phyloP scores from a whole-genome alignment of 2,888 invertebrate genomes.

The Drosophila hamatofila region DNA sequence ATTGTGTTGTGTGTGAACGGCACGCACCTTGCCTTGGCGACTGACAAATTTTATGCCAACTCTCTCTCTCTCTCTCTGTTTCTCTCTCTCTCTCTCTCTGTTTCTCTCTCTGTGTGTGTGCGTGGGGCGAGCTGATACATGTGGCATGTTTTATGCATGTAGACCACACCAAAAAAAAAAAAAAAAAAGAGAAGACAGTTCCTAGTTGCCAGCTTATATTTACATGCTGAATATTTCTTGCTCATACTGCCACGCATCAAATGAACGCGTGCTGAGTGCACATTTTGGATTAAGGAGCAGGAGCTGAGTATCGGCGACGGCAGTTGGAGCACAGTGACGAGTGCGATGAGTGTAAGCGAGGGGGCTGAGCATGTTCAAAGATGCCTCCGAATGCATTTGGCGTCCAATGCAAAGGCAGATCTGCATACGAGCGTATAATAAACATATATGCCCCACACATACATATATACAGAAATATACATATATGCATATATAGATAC shows the following conservation, averaged over 20 bases:
- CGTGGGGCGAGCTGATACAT: conserved; percentile 1
- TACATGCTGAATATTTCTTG: conserved; percentile 57
- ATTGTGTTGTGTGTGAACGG: conserved; percentile 9
- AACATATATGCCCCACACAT: neutral
- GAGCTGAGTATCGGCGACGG: neutral
- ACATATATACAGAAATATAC: neutral
- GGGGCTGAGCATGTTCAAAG: conserved; percentile 36
- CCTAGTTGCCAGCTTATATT: conserved; percentile 55
- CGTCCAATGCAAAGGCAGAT: conserved; percentile 50
- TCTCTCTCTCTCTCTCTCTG: conserved; percentile 2
- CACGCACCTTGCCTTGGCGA: conserved; percentile 37
- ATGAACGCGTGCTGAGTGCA: conserved; percentile 58
- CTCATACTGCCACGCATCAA: conserved; percentile 45
- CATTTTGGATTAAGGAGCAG: conserved; percentile 30
- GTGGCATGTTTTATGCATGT: conserved; percentile 57
- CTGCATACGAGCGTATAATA: conserved; percentile 52
- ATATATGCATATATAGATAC: neutral
- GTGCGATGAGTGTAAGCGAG: conserved; percentile 1
- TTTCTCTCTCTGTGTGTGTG: neutral
- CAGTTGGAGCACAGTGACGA: too few species aligned
- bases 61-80: conserved; percentile 4
- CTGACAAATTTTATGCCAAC: conserved; percentile 40
- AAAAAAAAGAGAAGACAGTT: conserved; percentile 16
- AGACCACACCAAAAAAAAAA: conserved; percentile 21
- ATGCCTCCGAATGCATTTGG: conserved; percentile 45